Percentiles rank a stretch among this genome's conserved stretches.
Evolutionary conservation across 2,113 vertebrate genomes (phyloP).

Genomic region (Pteronura brasiliensis): DNA sequence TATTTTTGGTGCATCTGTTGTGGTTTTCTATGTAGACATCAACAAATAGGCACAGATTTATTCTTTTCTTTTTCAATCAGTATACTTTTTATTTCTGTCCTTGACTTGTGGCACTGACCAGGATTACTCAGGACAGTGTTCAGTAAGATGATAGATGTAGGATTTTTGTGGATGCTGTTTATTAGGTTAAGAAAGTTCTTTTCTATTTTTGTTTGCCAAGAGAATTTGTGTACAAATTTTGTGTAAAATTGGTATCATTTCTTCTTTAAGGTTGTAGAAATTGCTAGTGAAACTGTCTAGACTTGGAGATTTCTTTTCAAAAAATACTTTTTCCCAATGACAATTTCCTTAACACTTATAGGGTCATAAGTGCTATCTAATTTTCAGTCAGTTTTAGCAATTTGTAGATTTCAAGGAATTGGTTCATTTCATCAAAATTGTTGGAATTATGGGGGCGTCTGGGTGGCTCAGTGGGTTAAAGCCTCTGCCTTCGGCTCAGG

Average conservation of each 20-base stretch:
- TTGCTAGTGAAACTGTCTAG: background rate
- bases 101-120: background rate
- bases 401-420: background rate
- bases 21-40: background rate
- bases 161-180: background rate
- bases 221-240: background rate
- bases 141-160: background rate
- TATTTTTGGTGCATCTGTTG: background rate
- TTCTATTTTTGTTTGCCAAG: background rate
- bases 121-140: background rate
- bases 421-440: background rate
- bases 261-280: background rate
- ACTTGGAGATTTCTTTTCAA: background rate
- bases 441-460: background rate
- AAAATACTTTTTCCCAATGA: background rate
- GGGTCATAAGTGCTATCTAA: background rate
- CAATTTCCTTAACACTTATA: background rate
- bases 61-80: background rate
- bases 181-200: background rate
- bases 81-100: background rate
- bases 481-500: too few relatives aligned
- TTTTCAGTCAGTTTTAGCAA: background rate
- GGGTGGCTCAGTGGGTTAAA: too few relatives aligned
- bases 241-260: background rate
- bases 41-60: background rate